Evolutionary conservation across 2,113 vertebrate species (phyloP).

Genomic region (Cettia cetti): DNA sequence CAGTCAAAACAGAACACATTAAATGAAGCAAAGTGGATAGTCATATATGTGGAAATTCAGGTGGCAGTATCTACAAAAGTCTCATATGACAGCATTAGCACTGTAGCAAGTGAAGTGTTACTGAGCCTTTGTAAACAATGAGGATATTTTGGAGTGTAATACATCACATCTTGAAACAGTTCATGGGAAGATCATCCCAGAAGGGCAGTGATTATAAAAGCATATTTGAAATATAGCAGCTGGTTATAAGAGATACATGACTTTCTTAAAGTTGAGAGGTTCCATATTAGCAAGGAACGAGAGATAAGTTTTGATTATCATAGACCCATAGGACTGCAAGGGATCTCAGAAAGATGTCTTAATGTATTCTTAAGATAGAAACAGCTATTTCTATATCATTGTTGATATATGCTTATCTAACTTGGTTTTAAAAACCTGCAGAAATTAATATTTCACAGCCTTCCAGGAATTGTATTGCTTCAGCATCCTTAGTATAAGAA

Average conservation of each 20-base stretch:
- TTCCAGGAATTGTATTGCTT: background rate
- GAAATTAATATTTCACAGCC: background rate
- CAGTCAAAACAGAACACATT: background rate
- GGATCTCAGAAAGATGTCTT: background rate
- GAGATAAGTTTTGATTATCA: background rate
- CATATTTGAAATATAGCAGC: background rate
- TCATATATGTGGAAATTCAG: background rate
- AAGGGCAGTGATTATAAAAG: background rate
- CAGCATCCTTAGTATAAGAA: background rate
- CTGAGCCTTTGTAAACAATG: constrained; percentile 16
- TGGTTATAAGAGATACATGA: background rate
- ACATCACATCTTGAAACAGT: background rate
- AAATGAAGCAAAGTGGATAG: background rate
- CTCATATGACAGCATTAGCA: background rate
- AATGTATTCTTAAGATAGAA: background rate
- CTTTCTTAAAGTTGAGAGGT: background rate
- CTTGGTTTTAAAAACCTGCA: background rate
- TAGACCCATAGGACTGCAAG: background rate
- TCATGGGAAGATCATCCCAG: background rate
- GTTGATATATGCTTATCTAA: background rate
- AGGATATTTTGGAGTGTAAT: background rate
- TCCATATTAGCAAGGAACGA: background rate
- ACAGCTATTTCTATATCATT: background rate
- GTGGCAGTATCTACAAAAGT: background rate
- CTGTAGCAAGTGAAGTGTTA: background rate